These are phyloP conservation scores for Cremastinae sp. DNA, from an alignment of 2,888 invertebrate genomes.

Conservation along the genomic window DNA sequence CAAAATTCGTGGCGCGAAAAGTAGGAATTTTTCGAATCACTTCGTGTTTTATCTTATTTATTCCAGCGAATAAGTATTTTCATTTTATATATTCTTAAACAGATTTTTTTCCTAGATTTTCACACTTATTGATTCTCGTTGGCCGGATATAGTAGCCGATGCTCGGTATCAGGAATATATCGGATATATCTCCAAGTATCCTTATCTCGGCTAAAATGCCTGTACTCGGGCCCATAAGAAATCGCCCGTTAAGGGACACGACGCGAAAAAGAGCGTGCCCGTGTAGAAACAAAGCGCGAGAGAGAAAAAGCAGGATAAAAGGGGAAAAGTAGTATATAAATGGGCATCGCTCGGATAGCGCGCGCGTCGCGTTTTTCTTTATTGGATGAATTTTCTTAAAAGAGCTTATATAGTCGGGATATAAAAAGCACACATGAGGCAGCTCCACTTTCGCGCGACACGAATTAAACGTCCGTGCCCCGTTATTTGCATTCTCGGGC, in stretches of 20 bases:
- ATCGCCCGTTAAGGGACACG: slow-evolving; percentile 19
- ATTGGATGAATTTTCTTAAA: slow-evolving; percentile 25
- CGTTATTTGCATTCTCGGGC: slow-evolving; percentile 63
- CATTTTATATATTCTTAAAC: too few relatives aligned
- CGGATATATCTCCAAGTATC: slow-evolving; percentile 58
- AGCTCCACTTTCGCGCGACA: slow-evolving; percentile 62
- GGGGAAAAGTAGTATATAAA: slow-evolving; percentile 3
- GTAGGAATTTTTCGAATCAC: too few relatives aligned
- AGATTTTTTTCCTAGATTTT: too few relatives aligned
- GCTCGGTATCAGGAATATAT: slow-evolving; percentile 57
- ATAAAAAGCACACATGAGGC: slow-evolving; percentile 58
- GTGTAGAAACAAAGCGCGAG: too few relatives aligned
- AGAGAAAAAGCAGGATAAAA: slow-evolving; percentile 14
- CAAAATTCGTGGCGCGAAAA: too few relatives aligned
- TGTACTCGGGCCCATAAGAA: slow-evolving; percentile 40
- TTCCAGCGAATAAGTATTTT: too few relatives aligned
- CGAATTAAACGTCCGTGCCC: slow-evolving; percentile 61
- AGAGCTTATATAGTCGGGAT: slow-evolving; percentile 46
- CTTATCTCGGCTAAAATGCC: slow-evolving; percentile 56
- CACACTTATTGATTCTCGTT: slow-evolving; percentile 27
- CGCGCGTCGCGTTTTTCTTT: slow-evolving; percentile 29
- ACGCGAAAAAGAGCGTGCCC: not conserved
- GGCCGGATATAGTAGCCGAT: slow-evolving; percentile 57
- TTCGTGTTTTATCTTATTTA: too few relatives aligned
- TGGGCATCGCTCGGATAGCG: slow-evolving; percentile 25